Percentiles rank a stretch among this genome's conserved stretches.
phyloP scores from a whole-genome alignment of 2,797 vertebrate species.

The Mormyrus proboscirostris region DNA sequence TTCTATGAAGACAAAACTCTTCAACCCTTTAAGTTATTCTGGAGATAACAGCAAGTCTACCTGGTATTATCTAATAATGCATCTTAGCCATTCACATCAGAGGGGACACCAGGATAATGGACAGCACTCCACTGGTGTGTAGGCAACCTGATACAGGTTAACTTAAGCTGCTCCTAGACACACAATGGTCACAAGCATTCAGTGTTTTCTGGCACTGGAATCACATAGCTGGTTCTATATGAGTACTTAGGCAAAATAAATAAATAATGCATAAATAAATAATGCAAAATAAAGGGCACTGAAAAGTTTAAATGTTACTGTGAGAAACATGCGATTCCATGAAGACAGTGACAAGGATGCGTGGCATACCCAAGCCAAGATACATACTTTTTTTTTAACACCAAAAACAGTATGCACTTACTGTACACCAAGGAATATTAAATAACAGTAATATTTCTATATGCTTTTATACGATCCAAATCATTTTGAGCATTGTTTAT shows the following conservation, averaged over 20 bases:
- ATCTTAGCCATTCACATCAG: not conserved
- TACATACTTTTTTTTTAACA: not conserved
- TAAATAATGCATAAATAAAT: not conserved
- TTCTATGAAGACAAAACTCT: not conserved
- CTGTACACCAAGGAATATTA: not conserved
- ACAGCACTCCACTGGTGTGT: not conserved
- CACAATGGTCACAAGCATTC: not conserved
- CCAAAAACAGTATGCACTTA: not conserved
- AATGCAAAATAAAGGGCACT: not conserved
- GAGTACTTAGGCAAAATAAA: not conserved
- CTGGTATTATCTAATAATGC: not conserved
- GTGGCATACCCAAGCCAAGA: not conserved
- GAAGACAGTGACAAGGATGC: not conserved
- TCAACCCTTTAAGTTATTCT: not conserved
- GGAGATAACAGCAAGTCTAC: not conserved
- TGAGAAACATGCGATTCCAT: not conserved
- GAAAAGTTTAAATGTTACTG: not conserved
- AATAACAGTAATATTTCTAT: not conserved
- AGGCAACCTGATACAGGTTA: not conserved
- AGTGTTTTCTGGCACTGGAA: not conserved
- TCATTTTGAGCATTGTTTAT: not conserved
- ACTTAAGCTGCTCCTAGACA: not conserved
- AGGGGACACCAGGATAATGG: not conserved
- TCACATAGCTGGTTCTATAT: not conserved
- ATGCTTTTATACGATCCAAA: not conserved